Conservation (phyloP, 37 sponge, comb jelly and placozoan genomes). For the Agelas oroides region DNA sequence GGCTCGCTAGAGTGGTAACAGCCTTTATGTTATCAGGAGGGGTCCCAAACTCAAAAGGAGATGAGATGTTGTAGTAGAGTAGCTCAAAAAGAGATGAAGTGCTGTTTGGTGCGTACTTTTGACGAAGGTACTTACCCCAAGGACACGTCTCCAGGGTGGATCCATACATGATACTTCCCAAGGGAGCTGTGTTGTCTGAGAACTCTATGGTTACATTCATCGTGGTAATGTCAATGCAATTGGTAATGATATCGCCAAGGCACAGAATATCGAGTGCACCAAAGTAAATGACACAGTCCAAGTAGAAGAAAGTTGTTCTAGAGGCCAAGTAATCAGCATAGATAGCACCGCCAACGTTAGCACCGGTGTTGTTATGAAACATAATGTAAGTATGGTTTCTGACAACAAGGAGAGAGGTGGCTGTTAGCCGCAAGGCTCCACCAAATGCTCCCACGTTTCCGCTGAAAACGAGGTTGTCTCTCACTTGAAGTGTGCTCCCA, state of each 20-base stretch:
- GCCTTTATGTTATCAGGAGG: not conserved
- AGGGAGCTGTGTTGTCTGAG: slow-evolving; percentile 18
- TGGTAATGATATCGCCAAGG: not conserved
- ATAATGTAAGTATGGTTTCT: slow-evolving; percentile 3
- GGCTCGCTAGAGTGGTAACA: slow-evolving; percentile 10
- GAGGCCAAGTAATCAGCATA: not conserved
- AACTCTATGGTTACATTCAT: slow-evolving; percentile 10
- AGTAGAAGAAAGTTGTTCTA: not conserved
- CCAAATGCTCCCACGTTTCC: slow-evolving; percentile 54
- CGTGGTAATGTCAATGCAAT: slow-evolving; percentile 7
- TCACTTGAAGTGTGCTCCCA: not conserved
- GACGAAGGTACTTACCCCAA: slow-evolving; percentile 14
- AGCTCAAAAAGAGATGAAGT: too few relatives aligned
- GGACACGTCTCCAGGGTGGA: slow-evolving; percentile 45
- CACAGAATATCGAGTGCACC: slow-evolving; percentile 10
- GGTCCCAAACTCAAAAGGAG: slow-evolving; percentile 19
- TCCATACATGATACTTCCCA: slow-evolving; percentile 43
- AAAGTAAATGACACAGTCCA: slow-evolving; percentile 53
- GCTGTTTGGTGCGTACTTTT: not conserved
- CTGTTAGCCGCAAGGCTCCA: slow-evolving; percentile 27
- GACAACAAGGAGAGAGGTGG: slow-evolving; percentile 13
- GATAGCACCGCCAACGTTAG: slow-evolving; percentile 53
- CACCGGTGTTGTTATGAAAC: slow-evolving; percentile 33
- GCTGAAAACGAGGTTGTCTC: slow-evolving; percentile 6
- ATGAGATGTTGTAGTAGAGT: not conserved